A percentile compares a stretch with the other conserved stretches of the same genome.
These are phyloP conservation scores for Magallana gigas DNA, from an alignment of 1,140 invertebrate genomes.

Conservation along the genomic window DNA sequence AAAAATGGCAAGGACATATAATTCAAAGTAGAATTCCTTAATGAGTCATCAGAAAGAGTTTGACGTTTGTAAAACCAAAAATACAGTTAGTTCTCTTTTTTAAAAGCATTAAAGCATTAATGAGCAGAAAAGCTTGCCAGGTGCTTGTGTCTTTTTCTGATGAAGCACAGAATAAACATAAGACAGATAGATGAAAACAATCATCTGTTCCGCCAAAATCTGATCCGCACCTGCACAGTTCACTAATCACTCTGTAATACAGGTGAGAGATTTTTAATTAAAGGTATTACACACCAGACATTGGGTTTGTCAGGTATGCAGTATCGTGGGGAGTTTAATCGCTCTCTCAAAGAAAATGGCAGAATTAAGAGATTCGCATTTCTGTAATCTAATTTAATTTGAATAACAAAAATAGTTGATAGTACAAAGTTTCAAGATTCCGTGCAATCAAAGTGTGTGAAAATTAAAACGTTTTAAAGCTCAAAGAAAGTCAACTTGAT, in stretches of 20 bases:
- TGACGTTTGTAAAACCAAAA: no score
- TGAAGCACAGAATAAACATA: constrained; percentile 13
- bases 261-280: constrained; percentile 34
- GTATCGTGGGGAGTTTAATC: constrained; percentile 32
- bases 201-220: background rate
- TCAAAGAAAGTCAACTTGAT: constrained; percentile 1
- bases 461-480: background rate
- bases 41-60: no score
- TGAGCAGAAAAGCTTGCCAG: constrained; percentile 24
- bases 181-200: constrained; percentile 27
- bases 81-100: no score
- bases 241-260: constrained; percentile 25
- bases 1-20: no score
- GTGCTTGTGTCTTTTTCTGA: constrained; percentile 8
- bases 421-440: constrained; percentile 12
- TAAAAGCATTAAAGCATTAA: background rate
- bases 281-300: constrained; percentile 25
- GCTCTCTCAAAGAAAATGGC: background rate
- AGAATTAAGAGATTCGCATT: constrained; percentile 30
- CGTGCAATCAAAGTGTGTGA: constrained; percentile 18
- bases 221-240: constrained; percentile 24
- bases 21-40: no score
- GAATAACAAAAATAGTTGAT: constrained; percentile 11
- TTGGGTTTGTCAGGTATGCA: constrained; percentile 15
- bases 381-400: constrained; percentile 33